phyloP scores from a whole-genome alignment of 2,113 vertebrate species.

The Uria aalge region DNA sequence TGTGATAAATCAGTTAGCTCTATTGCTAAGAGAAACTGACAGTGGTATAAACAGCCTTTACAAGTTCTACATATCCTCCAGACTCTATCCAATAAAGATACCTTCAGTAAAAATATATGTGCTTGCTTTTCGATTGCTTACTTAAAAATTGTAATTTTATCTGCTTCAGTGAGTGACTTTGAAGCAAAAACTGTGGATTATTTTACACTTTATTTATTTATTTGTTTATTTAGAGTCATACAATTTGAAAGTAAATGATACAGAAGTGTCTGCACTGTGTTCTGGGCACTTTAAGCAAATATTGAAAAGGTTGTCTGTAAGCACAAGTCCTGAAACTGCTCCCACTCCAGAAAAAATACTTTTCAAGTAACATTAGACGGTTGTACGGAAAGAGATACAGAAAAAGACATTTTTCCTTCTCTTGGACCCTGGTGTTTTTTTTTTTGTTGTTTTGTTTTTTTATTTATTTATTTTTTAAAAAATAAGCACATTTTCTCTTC shows the following conservation, averaged over 20 bases:
- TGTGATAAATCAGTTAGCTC: slow-evolving; percentile 64
- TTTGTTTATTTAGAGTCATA: not conserved
- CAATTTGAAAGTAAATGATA: not conserved
- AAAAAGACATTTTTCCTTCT: not conserved
- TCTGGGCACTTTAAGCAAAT: not conserved
- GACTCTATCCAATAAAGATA: not conserved
- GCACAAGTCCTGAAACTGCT: not conserved
- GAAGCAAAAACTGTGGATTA: not conserved
- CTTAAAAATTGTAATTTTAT: not conserved
- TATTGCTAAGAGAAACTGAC: slow-evolving; percentile 36
- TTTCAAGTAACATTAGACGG: not conserved
- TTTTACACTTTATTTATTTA: not conserved
- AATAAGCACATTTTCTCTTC: not conserved
- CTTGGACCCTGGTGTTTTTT: rapidly evolving
- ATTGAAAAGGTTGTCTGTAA: not conserved
- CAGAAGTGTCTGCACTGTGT: not conserved
- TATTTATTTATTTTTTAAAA: no score
- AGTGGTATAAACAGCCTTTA: slow-evolving; percentile 54
- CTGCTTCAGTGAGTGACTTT: not conserved
- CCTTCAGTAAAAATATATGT: not conserved
- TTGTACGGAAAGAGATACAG: not conserved
- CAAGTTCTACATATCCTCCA: slow-evolving; percentile 28
- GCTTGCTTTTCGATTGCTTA: slow-evolving; percentile 5
- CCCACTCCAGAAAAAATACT: not conserved
- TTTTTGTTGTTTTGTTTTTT: no score